phyloP scores from a whole-genome alignment of 2,113 vertebrate species.

The Oostethus manadensis region DNA sequence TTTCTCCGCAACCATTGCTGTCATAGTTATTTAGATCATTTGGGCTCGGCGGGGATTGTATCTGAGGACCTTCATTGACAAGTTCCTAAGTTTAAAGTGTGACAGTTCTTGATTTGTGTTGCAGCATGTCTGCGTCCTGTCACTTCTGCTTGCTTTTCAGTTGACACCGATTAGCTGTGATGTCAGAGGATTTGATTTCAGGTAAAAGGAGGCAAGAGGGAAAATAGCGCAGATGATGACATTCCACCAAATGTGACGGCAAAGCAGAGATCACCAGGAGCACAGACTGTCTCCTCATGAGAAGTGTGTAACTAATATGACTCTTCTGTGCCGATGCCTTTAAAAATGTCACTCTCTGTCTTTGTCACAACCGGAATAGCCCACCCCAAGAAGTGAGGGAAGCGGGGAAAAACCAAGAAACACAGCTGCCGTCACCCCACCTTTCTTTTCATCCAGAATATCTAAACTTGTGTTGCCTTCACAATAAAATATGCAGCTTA shows the following conservation, averaged over 20 bases:
- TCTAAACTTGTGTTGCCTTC: conserved; percentile 36
- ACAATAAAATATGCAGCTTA: conserved; percentile 32
- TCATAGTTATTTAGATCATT: too few species aligned
- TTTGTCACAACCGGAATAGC: conserved; percentile 21
- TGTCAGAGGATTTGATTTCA: conserved; percentile 10
- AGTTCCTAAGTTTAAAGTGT: not conserved
- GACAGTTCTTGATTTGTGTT: not conserved
- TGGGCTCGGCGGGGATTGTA: not conserved
- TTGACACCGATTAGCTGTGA: conserved; percentile 35
- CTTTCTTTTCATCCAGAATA: conserved; percentile 23
- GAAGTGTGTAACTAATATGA: conserved; percentile 7
- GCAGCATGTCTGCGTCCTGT: conserved; percentile 17
- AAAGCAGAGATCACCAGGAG: conserved; percentile 35
- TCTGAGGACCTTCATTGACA: not conserved
- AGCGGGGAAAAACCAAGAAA: not conserved
- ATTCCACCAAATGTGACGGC: conserved; percentile 46
- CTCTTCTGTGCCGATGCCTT: conserved; percentile 21
- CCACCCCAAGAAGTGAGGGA: conserved; percentile 7
- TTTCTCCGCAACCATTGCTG: too few species aligned
- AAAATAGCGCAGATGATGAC: conserved; percentile 35
- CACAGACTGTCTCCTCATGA: not conserved
- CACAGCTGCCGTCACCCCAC: conserved; percentile 18
- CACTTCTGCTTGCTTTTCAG: conserved; percentile 1
- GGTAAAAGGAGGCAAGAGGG: conserved; percentile 5
- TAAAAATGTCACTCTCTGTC: conserved; percentile 20